These are phyloP conservation scores for Pollenia labialis DNA, from an alignment of 2,888 invertebrate species.

Conservation along the genomic window DNA sequence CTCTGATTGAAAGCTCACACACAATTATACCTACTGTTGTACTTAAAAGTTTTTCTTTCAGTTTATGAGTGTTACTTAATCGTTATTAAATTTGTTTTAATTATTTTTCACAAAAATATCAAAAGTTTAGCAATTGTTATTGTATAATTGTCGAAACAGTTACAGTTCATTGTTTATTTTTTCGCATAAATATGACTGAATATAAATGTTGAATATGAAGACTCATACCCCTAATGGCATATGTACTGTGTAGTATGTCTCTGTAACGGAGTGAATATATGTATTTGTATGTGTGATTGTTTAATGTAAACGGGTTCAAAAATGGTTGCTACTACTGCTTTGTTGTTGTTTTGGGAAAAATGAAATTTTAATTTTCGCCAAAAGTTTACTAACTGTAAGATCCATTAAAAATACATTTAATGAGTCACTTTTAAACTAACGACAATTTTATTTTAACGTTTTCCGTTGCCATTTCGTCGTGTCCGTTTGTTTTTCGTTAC, in stretches of 20 bases:
- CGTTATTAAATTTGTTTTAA: slow-evolving; percentile 73
- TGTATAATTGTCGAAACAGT: slow-evolving; percentile 67
- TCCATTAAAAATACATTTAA: slow-evolving; percentile 72
- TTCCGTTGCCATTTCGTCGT: slow-evolving; percentile 70
- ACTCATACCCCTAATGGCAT: background rate
- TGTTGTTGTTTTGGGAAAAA: slow-evolving; percentile 50
- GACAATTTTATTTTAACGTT: slow-evolving; percentile 72
- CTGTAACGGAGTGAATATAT: background rate
- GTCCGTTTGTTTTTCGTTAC: slow-evolving; percentile 65
- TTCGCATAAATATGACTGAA: slow-evolving; percentile 59
- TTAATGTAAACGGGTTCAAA: background rate
- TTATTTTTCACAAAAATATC: slow-evolving; percentile 68
- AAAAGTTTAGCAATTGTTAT: slow-evolving; percentile 71
- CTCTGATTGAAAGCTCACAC: background rate
- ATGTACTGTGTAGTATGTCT: background rate
- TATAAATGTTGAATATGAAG: slow-evolving; percentile 1
- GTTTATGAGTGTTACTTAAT: slow-evolving; percentile 71
- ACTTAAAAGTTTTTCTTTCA: slow-evolving; percentile 65
- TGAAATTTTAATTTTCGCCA: slow-evolving; percentile 66
- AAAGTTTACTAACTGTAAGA: slow-evolving; percentile 71
- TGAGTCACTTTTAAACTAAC: slow-evolving; percentile 73
- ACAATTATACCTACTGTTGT: background rate
- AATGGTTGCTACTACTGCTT: slow-evolving; percentile 21
- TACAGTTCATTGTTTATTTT: slow-evolving; percentile 56
- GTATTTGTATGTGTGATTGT: background rate